Evolutionary conservation across 2,797 vertebrate genomes (phyloP), one percentile per base, ranked within the genome.

Genomic region (Rhynchonycteris naso): DNA sequence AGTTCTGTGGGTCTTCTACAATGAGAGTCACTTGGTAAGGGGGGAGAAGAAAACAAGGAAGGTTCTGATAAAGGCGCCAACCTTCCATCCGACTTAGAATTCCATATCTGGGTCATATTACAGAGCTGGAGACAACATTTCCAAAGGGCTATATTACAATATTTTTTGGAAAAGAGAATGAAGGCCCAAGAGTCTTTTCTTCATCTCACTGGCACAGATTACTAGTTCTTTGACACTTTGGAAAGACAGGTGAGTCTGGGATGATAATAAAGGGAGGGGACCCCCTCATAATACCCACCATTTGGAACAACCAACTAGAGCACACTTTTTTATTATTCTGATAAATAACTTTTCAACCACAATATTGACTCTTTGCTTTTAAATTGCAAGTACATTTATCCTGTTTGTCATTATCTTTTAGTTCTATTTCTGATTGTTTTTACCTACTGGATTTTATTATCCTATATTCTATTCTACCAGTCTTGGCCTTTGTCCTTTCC

Each of bases 11-110:
- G 16, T 83, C 71, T 85, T 92, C 33, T 65, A 0, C 16, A 13
- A 43, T 16, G 74, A 78, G 22, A 66, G 19, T 50, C 26, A 79
- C 5, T 66, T 38, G 50, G 52, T 47, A 4, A 50, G 26, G 35
- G 22, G 90, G 28, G 30, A 94, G 19, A 82, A 13, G 35, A 63
- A 85, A 52, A 83, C 43, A 65, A 38, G 43, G 8, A 74, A 52
- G 18, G 0, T 35, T 80, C 74, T 95, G n/a, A 14, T 15, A 66
- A 75, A 63, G 16, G 9, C 59, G 59, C 12, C 58, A 59, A n/a
- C 19, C 59, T 96, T 81, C 14, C 56, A 84, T 93, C n/a, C 69
- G 83, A 63, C n/a, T 63, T 79, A 71, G 52, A 90, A 78, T 89
- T 82, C 33, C 47, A 72, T 65, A 24, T 82, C 35, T 74, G 54